These are phyloP conservation scores for Diceros bicornis DNA, from an alignment of 2,797 vertebrate species.

Conservation along the genomic window DNA sequence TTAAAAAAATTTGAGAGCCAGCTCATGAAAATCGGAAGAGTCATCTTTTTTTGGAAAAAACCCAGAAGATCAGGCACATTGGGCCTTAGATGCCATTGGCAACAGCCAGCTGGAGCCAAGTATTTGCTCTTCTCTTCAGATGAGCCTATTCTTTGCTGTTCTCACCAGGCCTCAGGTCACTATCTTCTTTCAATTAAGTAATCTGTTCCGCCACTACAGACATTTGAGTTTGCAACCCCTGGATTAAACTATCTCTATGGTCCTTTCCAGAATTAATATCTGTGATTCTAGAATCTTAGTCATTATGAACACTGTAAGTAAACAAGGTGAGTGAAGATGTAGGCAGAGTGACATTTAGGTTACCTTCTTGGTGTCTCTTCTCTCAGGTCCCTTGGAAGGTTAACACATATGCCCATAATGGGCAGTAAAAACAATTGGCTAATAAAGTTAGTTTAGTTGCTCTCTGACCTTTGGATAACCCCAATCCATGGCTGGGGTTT, in stretches of 20 bases:
- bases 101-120: neutral
- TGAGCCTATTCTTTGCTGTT: neutral
- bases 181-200: neutral
- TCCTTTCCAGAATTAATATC: neutral
- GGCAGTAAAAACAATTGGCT: neutral
- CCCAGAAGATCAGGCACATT: neutral
- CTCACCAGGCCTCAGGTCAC: neutral
- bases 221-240: neutral
- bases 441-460: neutral
- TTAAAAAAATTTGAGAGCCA: neutral
- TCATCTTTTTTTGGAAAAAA: neutral
- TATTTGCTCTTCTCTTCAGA: neutral
- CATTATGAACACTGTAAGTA: constrained; percentile 18
- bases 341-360: neutral
- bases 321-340: neutral
- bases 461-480: neutral
- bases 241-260: neutral
- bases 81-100: neutral
- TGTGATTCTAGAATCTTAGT: constrained; percentile 9
- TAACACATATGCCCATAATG: neutral
- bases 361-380: neutral
- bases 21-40: neutral
- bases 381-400: neutral
- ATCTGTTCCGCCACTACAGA: neutral
- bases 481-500: neutral